Conservation (phyloP, 2,113 vertebrate species). For the Oncorhynchus keta region DNA sequence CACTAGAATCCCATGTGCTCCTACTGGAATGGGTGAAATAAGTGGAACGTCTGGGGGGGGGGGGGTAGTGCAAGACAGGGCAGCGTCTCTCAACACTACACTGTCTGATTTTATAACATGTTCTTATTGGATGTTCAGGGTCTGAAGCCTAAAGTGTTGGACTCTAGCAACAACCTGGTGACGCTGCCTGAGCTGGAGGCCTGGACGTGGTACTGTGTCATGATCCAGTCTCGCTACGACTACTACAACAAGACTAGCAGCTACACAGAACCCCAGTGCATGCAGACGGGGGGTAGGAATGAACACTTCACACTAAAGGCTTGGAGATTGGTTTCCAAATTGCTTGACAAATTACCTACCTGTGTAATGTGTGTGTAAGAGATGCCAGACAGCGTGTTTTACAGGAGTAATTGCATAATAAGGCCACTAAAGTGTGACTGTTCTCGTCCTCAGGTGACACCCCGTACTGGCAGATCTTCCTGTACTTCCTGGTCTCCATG, state of each 20-base stretch:
- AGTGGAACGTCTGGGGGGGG: too few relatives aligned
- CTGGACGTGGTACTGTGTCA: conserved; percentile 67
- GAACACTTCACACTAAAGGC: too few relatives aligned
- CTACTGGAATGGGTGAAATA: too few relatives aligned
- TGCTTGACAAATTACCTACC: too few relatives aligned
- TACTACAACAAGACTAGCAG: conserved; percentile 56
- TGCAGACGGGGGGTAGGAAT: conserved; percentile 57
- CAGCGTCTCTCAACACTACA: too few relatives aligned
- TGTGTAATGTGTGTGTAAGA: too few relatives aligned
- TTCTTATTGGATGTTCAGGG: background rate
- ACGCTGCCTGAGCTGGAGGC: conserved; percentile 44
- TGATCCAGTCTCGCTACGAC: conserved; percentile 37
- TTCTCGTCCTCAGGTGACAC: conserved; percentile 39
- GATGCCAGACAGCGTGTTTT: too few relatives aligned
- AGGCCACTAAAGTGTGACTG: background rate
- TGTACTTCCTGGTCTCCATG: conserved; percentile 56
- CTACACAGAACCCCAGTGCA: conserved; percentile 52
- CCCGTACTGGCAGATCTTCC: conserved; percentile 53
- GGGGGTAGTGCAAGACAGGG: too few relatives aligned
- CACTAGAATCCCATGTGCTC: too few relatives aligned
- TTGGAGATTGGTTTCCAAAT: too few relatives aligned
- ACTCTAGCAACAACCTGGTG: conserved; percentile 23
- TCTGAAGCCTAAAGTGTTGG: background rate
- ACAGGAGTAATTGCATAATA: too few relatives aligned
- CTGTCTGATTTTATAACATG: too few relatives aligned